A percentile compares a stretch with the other conserved stretches of the same genome.
These are phyloP conservation scores for Bryconaethiops microstoma DNA, from an alignment of 2,797 vertebrate species.

Conservation along the genomic window DNA sequence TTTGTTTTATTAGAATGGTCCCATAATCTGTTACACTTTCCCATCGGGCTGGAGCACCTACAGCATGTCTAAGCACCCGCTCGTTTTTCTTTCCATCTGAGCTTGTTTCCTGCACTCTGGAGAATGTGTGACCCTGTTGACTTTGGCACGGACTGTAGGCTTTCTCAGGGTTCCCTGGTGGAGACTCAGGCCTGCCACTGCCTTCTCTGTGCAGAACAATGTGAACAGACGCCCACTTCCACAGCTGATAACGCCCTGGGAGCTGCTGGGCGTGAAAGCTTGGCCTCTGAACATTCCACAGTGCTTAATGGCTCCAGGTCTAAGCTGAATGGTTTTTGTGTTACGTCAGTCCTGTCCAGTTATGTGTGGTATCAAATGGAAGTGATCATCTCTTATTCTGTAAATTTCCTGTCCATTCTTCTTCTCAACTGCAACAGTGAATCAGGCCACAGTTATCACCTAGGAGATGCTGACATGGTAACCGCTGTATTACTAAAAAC, in stretches of 20 bases:
- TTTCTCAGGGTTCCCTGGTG: slow-evolving; percentile 50
- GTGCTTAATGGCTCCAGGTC: slow-evolving; percentile 66
- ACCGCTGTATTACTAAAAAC: too few relatives aligned
- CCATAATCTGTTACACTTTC: slow-evolving; percentile 54
- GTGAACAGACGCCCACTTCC: slow-evolving; percentile 71
- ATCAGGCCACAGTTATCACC: background rate
- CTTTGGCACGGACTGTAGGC: slow-evolving; percentile 63
- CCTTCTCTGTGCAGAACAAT: slow-evolving; percentile 66
- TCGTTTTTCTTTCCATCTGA: slow-evolving; percentile 68
- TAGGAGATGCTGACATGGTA: background rate
- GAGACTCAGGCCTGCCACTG: slow-evolving; percentile 49
- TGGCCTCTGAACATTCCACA: slow-evolving; percentile 69
- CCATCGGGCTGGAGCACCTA: slow-evolving; percentile 40
- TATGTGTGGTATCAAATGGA: slow-evolving; percentile 58
- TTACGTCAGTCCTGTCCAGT: slow-evolving; percentile 61
- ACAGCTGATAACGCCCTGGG: slow-evolving; percentile 70
- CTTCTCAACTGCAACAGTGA: background rate
- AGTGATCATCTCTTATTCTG: slow-evolving; percentile 54
- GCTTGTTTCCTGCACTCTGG: slow-evolving; percentile 67
- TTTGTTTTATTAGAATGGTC: slow-evolving; percentile 64
- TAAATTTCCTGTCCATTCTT: slow-evolving; percentile 61
- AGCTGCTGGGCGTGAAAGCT: slow-evolving; percentile 60
- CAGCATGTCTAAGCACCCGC: slow-evolving; percentile 40
- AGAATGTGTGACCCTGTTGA: slow-evolving; percentile 61
- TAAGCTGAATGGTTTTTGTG: slow-evolving; percentile 67